phyloP scores from a whole-genome alignment of 23 tunicate genomes.

The Halocynthia roretzi region DNA sequence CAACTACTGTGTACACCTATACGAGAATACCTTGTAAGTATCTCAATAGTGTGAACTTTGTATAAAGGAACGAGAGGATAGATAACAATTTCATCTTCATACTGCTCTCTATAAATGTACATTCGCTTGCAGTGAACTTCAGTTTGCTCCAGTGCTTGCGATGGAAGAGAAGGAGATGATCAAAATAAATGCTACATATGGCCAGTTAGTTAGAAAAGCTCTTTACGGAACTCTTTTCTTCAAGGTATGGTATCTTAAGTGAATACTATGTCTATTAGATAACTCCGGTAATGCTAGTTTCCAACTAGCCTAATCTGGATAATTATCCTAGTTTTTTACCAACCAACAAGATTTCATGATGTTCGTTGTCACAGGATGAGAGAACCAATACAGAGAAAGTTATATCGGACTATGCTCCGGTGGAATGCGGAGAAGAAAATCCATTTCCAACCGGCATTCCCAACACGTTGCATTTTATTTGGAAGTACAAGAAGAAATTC shows the following conservation, averaged over 20 bases:
- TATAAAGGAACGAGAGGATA: background rate
- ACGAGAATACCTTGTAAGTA: slow-evolving; percentile 16
- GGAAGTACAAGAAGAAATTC: too few species aligned
- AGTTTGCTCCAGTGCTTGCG: slow-evolving; percentile 6
- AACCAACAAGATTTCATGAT: too few species aligned
- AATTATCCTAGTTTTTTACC: too few species aligned
- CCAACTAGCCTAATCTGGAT: too few species aligned
- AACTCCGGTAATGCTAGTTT: too few species aligned
- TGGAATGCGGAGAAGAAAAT: too few species aligned
- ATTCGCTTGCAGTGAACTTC: slow-evolving; percentile 8
- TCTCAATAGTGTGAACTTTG: background rate
- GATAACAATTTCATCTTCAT: background rate
- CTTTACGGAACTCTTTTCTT: slow-evolving; percentile 2
- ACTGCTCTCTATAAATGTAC: background rate
- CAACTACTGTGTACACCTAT: slow-evolving; percentile 2
- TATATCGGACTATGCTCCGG: too few species aligned
- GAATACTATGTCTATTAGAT: too few species aligned
- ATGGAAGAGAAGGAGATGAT: slow-evolving; percentile 2
- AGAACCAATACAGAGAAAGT: too few species aligned
- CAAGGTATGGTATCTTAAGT: background rate
- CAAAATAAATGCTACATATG: slow-evolving; percentile 7
- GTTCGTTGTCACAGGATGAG: too few species aligned
- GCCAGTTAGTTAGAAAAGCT: slow-evolving; percentile 9
- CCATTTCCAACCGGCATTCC: too few species aligned
- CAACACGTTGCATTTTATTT: too few species aligned